Evolutionary conservation across 2,797 vertebrate species (phyloP).

Genomic region (Coranthus polyacanthus): DNA sequence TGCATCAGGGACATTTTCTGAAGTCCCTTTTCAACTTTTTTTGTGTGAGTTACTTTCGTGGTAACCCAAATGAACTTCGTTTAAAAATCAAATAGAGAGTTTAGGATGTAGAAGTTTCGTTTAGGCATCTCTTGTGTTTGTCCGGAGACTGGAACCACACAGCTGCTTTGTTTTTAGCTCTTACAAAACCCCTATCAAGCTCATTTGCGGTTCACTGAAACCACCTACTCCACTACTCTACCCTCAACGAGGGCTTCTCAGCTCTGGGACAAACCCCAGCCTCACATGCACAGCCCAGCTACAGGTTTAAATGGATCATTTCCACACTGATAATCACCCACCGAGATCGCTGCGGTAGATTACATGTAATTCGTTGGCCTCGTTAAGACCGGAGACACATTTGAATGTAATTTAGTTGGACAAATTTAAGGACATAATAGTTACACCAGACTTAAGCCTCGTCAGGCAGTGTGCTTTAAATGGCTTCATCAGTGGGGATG

Average conservation of each 20-base stretch:
- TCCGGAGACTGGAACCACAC: conserved; percentile 44
- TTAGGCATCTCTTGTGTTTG: not conserved
- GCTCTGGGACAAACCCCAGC: conserved; percentile 15
- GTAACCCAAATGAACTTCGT: not conserved
- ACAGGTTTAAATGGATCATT: conserved; percentile 65
- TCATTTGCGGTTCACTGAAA: conserved; percentile 48
- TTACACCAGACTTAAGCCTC: conserved; percentile 34
- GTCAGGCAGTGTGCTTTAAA: conserved; percentile 41
- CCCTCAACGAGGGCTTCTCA: conserved; percentile 15
- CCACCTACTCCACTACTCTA: conserved; percentile 40
- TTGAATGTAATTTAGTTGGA: conserved; percentile 51
- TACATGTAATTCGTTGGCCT: conserved; percentile 43
- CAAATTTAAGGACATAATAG: conserved; percentile 45
- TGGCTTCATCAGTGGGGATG: conserved; percentile 36
- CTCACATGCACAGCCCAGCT: conserved; percentile 40
- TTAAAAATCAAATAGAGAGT: not conserved
- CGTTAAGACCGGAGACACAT: conserved; percentile 29
- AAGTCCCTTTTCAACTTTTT: too few relatives aligned
- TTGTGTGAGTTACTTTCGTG: too few relatives aligned
- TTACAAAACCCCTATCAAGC: conserved; percentile 41
- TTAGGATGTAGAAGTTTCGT: not conserved
- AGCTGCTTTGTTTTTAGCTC: conserved; percentile 56
- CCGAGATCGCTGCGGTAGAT: conserved; percentile 46
- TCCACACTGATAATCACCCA: conserved; percentile 65
- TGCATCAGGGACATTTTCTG: too few relatives aligned